These are phyloP conservation scores for Xyrauchen texanus DNA, from an alignment of 2,113 vertebrate genomes.

Conservation along the genomic window DNA sequence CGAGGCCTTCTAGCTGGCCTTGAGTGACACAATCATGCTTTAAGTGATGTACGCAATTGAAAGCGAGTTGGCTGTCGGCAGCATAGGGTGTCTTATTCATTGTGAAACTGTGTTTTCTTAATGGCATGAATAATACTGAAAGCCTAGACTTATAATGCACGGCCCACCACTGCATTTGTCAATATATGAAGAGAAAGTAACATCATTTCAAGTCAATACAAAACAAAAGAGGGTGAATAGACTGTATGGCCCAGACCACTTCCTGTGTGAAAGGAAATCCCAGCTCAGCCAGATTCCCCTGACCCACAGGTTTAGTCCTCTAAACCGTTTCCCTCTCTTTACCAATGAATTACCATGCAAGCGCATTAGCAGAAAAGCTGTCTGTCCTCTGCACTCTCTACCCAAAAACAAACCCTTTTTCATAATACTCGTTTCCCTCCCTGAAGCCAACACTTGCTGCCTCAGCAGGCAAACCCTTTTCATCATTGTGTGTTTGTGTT, in stretches of 20 bases:
- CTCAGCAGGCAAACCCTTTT: slow-evolving; percentile 21
- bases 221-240: neutral
- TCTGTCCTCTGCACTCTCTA: neutral
- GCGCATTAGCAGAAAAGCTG: slow-evolving; percentile 12
- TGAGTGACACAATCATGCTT: no score
- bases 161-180: neutral
- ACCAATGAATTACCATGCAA: slow-evolving; percentile 26
- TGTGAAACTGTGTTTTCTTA: no score
- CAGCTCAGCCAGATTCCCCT: neutral
- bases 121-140: no score
- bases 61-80: no score
- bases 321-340: slow-evolving; percentile 12
- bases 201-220: neutral
- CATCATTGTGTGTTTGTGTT: slow-evolving; percentile 22
- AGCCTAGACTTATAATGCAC: no score
- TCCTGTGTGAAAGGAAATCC: neutral
- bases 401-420: neutral
- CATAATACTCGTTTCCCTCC: neutral
- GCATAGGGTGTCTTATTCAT: no score
- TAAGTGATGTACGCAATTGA: no score
- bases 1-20: no score
- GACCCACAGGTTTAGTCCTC: slow-evolving; percentile 16
- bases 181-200: neutral
- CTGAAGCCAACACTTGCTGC: slow-evolving; percentile 19
- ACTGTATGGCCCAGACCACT: slow-evolving; percentile 5